Evolutionary conservation across 2,113 vertebrate species (phyloP).

Genomic region (Ellobius talpinus): DNA sequence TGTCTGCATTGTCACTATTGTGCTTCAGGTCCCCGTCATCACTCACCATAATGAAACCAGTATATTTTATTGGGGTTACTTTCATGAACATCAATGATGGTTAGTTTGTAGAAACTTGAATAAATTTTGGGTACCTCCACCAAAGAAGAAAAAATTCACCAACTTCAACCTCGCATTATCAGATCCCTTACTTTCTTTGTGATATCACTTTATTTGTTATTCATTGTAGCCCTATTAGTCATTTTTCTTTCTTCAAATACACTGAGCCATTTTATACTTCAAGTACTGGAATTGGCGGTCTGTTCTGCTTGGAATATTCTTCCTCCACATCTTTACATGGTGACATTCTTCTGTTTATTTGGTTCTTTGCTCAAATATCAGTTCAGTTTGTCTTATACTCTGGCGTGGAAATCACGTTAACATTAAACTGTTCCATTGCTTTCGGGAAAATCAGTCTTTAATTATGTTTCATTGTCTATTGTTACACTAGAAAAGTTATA

Average conservation of each 20-base stretch:
- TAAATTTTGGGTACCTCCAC: neutral
- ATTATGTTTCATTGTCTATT: neutral
- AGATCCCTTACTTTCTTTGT: neutral
- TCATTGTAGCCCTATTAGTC: neutral
- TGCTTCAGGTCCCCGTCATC: neutral
- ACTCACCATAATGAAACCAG: neutral
- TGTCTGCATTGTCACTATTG: neutral
- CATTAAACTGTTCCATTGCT: neutral
- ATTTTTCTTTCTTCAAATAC: neutral
- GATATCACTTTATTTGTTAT: neutral
- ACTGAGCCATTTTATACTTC: neutral
- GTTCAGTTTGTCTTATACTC: neutral
- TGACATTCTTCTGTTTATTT: conserved; percentile 24
- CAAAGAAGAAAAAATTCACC: neutral
- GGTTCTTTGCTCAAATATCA: conserved; percentile 3
- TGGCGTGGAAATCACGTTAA: neutral
- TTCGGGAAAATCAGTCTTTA: neutral
- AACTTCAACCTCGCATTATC: neutral
- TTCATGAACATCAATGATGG: neutral
- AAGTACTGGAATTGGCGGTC: neutral
- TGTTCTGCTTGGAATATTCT: neutral
- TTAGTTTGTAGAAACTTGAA: neutral
- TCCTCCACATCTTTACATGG: neutral
- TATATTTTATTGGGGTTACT: neutral
- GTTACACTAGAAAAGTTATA: neutral